Percentiles rank a stretch among this genome's conserved stretches.
Conservation (phyloP, 2,888 invertebrate genomes). For the Dastarcus helophoroides region DNA sequence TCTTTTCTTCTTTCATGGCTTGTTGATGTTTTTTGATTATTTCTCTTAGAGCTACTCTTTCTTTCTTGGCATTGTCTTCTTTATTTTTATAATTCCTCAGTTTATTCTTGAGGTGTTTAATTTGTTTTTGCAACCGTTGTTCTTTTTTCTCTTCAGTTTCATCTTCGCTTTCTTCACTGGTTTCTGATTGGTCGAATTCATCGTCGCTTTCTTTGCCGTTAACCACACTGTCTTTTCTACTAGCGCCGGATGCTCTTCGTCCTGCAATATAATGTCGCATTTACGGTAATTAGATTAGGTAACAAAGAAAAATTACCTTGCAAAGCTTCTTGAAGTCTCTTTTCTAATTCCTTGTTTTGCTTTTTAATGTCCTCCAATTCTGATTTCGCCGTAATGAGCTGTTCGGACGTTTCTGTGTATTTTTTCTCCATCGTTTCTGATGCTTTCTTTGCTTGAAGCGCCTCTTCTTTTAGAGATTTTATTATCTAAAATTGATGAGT, state of each 20-base stretch:
- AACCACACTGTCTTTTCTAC: conserved; percentile 34
- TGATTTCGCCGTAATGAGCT: conserved; percentile 60
- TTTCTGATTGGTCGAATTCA: conserved; percentile 42
- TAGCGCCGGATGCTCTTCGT: conserved; percentile 7
- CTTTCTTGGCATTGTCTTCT: conserved; percentile 61
- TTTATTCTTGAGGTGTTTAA: conserved; percentile 51
- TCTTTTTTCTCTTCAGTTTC: conserved; percentile 53
- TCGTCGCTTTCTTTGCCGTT: conserved; percentile 43
- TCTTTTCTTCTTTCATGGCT: conserved; percentile 66
- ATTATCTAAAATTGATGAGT: conserved; percentile 39
- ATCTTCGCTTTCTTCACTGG: conserved; percentile 53
- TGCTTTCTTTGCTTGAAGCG: conserved; percentile 63
- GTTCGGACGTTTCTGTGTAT: conserved; percentile 62
- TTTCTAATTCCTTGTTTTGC: conserved; percentile 65
- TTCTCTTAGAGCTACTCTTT: conserved; percentile 64
- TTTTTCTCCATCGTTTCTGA: conserved; percentile 73
- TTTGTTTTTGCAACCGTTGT: conserved; percentile 50
- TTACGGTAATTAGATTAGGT: background rate
- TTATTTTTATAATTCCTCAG: conserved; percentile 49
- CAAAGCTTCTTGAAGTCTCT: conserved; percentile 57
- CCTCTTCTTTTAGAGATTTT: conserved; percentile 60
- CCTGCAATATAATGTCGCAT: conserved; percentile 2
- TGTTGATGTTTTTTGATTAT: conserved; percentile 72
- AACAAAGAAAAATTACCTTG: conserved; percentile 30
- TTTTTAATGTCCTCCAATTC: conserved; percentile 72